phyloP scores from a whole-genome alignment of 1,140 invertebrate species.

The Lordiphosa mommai region DNA sequence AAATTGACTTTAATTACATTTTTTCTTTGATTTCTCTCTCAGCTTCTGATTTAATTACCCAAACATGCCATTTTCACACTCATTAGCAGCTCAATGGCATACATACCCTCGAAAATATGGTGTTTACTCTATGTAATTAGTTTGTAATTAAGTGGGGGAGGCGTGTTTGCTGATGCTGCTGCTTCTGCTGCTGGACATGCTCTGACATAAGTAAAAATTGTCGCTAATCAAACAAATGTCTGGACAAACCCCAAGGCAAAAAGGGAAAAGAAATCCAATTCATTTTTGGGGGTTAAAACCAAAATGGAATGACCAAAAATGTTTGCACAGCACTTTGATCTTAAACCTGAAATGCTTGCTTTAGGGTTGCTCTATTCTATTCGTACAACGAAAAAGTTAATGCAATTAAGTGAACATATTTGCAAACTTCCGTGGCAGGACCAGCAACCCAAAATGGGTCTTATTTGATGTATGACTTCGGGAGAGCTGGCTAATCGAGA shows the following conservation, averaged over 20 bases:
- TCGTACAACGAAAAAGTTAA: conserved; percentile 42
- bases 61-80: conserved; percentile 27
- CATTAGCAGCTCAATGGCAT: conserved; percentile 25
- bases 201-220: conserved; percentile 47
- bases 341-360: conserved; percentile 34
- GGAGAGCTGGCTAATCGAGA: conserved; percentile 55
- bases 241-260: conserved; percentile 37
- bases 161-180: conserved; percentile 1
- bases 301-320: conserved; percentile 26
- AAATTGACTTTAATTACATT: not conserved
- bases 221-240: conserved; percentile 54
- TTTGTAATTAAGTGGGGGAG: conserved; percentile 54
- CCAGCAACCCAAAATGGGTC: conserved; percentile 23
- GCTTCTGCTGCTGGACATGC: conserved; percentile 9
- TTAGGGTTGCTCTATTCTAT: conserved; percentile 23
- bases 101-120: not conserved
- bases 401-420: conserved; percentile 78
- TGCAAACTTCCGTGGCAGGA: conserved; percentile 55
- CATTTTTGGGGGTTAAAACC: conserved; percentile 22
- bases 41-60: conserved; percentile 25
- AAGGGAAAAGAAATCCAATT: conserved; percentile 32
- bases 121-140: conserved; percentile 64
- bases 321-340: conserved; percentile 72
- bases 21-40: not conserved
- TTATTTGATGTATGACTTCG: conserved; percentile 68